These are phyloP conservation scores for Andrena minutula DNA, from an alignment of 2,888 invertebrate species.

Conservation along the genomic window DNA sequence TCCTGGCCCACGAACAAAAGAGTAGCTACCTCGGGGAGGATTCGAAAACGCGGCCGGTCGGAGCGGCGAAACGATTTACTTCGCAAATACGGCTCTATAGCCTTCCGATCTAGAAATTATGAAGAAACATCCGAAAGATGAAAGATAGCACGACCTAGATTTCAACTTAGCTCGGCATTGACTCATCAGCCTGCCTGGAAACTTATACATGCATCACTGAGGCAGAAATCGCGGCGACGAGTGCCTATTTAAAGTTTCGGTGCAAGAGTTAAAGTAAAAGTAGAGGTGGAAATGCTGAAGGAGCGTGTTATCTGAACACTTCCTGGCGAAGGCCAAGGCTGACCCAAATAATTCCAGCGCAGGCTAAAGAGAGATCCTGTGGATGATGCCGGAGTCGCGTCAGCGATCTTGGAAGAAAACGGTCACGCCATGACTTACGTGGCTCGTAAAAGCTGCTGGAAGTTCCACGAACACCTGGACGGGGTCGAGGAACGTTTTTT, in stretches of 20 bases:
- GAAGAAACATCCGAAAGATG: too few relatives aligned
- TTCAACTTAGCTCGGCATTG: too few relatives aligned
- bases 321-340: not conserved
- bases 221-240: too few relatives aligned
- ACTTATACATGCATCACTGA: too few relatives aligned
- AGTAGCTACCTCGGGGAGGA: not conserved
- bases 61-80: not conserved
- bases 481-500: constrained; percentile 46
- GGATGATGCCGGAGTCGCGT: constrained; percentile 51
- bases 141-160: too few relatives aligned
- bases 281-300: too few relatives aligned
- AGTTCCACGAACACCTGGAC: constrained; percentile 65
- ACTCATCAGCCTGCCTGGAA: too few relatives aligned
- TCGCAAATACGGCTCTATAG: not conserved
- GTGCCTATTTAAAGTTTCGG: too few relatives aligned
- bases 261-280: too few relatives aligned
- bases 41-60: not conserved
- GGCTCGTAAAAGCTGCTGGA: constrained; percentile 64
- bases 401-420: constrained; percentile 54
- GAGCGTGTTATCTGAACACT: too few relatives aligned
- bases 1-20: constrained; percentile 27
- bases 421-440: constrained; percentile 61
- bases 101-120: not conserved
- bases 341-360: constrained; percentile 32
- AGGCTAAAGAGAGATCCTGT: constrained; percentile 43